phyloP scores from a whole-genome alignment of 2,113 vertebrate genomes.

The Euleptes europaea region DNA sequence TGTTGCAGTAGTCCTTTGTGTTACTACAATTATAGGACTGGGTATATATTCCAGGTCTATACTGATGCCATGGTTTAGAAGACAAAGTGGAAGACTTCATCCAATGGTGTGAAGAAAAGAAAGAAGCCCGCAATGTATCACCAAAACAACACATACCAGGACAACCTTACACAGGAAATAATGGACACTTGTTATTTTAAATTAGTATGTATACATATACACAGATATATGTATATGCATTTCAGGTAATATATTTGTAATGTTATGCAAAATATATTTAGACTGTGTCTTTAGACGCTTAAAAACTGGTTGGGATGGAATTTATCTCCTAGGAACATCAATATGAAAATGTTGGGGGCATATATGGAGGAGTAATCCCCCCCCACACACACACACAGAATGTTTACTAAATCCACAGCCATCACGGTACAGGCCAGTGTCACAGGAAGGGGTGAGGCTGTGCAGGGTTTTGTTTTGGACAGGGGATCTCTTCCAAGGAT shows the following conservation, averaged over 20 bases:
- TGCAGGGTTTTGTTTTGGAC: too few species aligned
- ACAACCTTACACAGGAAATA: not conserved
- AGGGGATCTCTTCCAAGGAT: too few species aligned
- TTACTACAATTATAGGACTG: not conserved
- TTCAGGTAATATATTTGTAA: too few species aligned
- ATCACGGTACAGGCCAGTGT: too few species aligned
- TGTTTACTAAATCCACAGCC: too few species aligned
- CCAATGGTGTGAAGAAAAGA: not conserved
- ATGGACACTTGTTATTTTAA: not conserved
- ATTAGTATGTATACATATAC: not conserved
- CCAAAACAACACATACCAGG: not conserved
- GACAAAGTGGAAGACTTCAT: not conserved
- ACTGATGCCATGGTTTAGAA: not conserved
- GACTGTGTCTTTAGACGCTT: too few species aligned
- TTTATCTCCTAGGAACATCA: not conserved
- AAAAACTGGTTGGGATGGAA: not conserved
- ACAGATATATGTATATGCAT: not conserved
- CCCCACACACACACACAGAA: too few species aligned
- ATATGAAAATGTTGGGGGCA: not conserved
- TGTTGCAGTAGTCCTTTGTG: not conserved
- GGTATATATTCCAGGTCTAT: not conserved
- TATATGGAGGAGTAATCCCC: not conserved
- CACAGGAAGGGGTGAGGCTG: too few species aligned
- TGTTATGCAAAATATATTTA: too few species aligned
- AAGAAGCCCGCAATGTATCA: not conserved